Evolutionary conservation across 2,888 invertebrate genomes (phyloP).

Genomic region (Eubasilissa splendida): DNA sequence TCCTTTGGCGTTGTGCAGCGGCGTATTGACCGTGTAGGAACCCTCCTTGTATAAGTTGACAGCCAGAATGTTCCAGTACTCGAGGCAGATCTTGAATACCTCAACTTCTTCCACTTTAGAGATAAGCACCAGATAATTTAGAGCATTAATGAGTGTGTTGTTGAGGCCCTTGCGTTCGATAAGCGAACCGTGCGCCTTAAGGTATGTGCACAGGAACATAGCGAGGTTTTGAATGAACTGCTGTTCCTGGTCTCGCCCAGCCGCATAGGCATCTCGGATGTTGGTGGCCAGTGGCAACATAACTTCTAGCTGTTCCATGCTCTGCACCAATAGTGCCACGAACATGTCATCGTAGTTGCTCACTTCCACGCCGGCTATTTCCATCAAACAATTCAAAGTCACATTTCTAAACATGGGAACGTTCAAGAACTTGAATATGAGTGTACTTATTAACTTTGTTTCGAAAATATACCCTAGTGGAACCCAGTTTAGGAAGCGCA

Average conservation of each 20-base stretch:
- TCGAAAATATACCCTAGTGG: slow-evolving; percentile 99
- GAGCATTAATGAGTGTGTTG: slow-evolving; percentile 85
- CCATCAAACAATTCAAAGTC: slow-evolving; percentile 97
- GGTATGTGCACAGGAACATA: slow-evolving; percentile 95
- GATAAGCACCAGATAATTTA: slow-evolving; percentile 90
- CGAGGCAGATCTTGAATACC: slow-evolving; percentile 99
- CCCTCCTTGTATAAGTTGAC: slow-evolving; percentile 93
- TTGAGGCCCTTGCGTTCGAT: slow-evolving; percentile 87
- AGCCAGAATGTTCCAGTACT: slow-evolving; percentile 97
- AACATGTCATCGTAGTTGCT: slow-evolving; percentile 95
- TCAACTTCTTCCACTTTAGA: slow-evolving; percentile 99
- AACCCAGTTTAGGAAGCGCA: slow-evolving; percentile 99
- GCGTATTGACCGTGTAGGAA: slow-evolving; percentile 76
- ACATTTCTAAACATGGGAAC: slow-evolving; percentile 99
- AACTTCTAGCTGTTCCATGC: slow-evolving; percentile 92
- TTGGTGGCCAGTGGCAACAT: slow-evolving; percentile 94
- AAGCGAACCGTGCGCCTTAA: slow-evolving; percentile 95
- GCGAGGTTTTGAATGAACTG: slow-evolving; percentile 99
- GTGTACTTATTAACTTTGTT: slow-evolving; percentile 94
- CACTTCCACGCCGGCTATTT: slow-evolving; percentile 94
- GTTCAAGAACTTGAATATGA: slow-evolving; percentile 96
- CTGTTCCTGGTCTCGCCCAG: slow-evolving; percentile 96
- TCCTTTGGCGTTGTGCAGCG: slow-evolving; percentile 66
- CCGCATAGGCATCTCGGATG: slow-evolving; percentile 94
- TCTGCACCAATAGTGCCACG: slow-evolving; percentile 89